These are phyloP conservation scores for Philotrypesis tridentata DNA, from an alignment of 1,140 invertebrate species.

Conservation along the genomic window DNA sequence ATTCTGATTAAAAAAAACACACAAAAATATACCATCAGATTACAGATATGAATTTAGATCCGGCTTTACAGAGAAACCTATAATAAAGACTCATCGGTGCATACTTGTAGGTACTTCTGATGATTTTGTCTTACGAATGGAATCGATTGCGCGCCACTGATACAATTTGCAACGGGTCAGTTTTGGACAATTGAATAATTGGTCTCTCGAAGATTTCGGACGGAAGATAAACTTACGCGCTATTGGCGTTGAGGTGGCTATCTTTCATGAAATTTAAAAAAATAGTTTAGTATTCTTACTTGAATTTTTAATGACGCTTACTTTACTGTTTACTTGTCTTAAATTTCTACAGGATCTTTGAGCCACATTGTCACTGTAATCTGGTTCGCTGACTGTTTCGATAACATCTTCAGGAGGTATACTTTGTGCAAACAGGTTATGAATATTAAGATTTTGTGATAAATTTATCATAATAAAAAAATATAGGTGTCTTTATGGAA, in stretches of 20 bases:
- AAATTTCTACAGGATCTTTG: not conserved
- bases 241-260: not conserved
- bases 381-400: slow-evolving; percentile 1
- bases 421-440: not conserved
- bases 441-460: not conserved
- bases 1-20: not conserved
- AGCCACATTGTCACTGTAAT: not conserved
- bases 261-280: not conserved
- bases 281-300: not conserved
- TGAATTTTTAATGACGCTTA: not conserved
- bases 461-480: too few species aligned
- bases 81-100: too few species aligned
- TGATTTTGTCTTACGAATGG: slow-evolving; percentile 29
- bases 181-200: slow-evolving; percentile 27
- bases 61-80: too few species aligned
- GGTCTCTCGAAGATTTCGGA: not conserved
- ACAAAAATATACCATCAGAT: too few species aligned
- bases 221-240: slow-evolving; percentile 9
- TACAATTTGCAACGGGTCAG: slow-evolving; percentile 12
- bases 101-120: slow-evolving; percentile 2
- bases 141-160: slow-evolving; percentile 9
- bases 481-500: too few species aligned
- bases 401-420: not conserved
- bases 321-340: not conserved
- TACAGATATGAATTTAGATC: too few species aligned